Base-by-base conservation (phyloP, 1,140 invertebrate species). In the Ceratosolen fusciceps region DNA sequence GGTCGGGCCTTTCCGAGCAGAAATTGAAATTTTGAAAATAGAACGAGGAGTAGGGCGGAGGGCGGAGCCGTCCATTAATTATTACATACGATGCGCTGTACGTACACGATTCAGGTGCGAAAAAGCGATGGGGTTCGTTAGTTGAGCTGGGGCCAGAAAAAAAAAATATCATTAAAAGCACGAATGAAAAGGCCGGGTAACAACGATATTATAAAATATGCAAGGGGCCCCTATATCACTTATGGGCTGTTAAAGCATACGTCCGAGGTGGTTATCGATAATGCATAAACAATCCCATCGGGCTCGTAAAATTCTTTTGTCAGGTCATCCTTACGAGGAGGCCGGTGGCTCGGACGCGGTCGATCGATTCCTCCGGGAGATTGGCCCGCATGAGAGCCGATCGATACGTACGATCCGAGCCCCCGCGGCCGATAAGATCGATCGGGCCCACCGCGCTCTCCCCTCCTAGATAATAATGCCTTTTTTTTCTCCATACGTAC, bases 291-390 rank as follows among this genome's bases (percentile, higher is more conserved):
- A 80, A 80, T 62, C 73, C 49, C 73, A 79, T 79, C 77, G 16
- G 4, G 39, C 65, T 58, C 79, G 31, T 74, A 75, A 80, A 80
- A 80, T 80, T 75, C 79, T 80, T 80, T 80, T 80, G 79, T 80
- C 79, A 75, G 79, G 73, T 80, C 43, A 71, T 49, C 31, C 31
- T 19, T 58, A 37, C 47, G 56, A 31, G 67, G 29, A n/a, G n/a
- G 24, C 19, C 26, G 1, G 43, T 29, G n/a, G 19, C 74, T 60
- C 37, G 10, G 54, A 8, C 34, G 19, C 75, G 29, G 31, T 68
- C 21, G 29, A n/a, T 68, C 21, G 74, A 58, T 77, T 71, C 52
- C 34, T 12, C 34, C 14, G 52, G 2, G 52, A 70, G 75, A 71
- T 71, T 71, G 75, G 14, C 16, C 29, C 24, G 47, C 47, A 70